Evolutionary conservation across 1,140 invertebrate species (phyloP), one percentile per base, ranked within the genome.

Genomic region (Nasonia vitripennis): DNA sequence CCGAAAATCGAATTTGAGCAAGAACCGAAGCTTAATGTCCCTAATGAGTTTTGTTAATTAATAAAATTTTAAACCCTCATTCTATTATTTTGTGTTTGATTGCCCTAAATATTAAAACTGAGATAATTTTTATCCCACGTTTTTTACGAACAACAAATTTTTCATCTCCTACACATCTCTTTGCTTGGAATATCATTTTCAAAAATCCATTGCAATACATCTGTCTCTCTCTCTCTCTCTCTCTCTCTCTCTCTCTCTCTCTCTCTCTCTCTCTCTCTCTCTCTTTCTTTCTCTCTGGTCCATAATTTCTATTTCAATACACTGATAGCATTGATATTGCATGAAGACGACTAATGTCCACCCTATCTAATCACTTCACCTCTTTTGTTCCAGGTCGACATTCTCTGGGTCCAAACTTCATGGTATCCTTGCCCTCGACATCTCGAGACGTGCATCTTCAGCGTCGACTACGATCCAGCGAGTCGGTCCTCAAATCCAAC

Each of bases 1-100:
- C 91, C 95, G 84, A 94, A 94, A 62, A 94, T 95, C 86, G 95
- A 96, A 86, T 96, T 95, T 84, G 95, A 95, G 0, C 94, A 95
- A 79, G 91, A 93, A 48, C 93, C 94, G 0, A 91, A 93, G 86
- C 94, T 94, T 87, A 90, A 92, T 27, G 34, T 37, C 4, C 34
- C 34, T 37, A 6, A 37, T 37, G 48, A 95, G 94, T 83, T 45
- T 45, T 45, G 41, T 45, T n/a, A 62, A 62, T 45, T n/a, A 62
- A 62, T 62, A 62, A 62, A 62, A n/a, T 62, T 5, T n/a, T 62
- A n/a, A 62, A 20, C 1, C 17, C 20, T 62, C 4, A 62, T 7
- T 1, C 17, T 62, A 45, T 62, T n/a, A 62, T n/a, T 20, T 20
- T 3, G 4, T 62, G 1, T 62, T 62, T 62, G 6, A 62, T 20